Conservation (phyloP, 2,888 invertebrate genomes). For the Hyposoter dolosus region DNA sequence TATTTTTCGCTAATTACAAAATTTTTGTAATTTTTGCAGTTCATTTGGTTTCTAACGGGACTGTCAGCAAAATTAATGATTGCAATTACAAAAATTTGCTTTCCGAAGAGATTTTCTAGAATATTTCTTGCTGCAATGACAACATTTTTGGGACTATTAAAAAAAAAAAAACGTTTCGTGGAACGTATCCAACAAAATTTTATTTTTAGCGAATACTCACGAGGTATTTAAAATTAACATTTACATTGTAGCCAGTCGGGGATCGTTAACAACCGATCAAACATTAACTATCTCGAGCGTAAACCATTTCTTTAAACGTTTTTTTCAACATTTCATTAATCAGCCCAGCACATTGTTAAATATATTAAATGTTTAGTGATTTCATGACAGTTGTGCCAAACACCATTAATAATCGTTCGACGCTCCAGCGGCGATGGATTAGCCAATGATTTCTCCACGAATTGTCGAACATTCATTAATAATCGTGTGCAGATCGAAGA, state of each 20-base stretch:
- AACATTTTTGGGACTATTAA: no score
- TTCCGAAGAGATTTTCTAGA: no score
- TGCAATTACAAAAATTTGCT: no score
- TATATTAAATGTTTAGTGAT: constrained; percentile 9
- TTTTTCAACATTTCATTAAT: constrained; percentile 1
- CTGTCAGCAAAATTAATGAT: no score
- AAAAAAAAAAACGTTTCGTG: no score
- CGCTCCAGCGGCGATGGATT: neutral
- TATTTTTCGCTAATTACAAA: no score
- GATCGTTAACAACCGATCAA: constrained; percentile 23
- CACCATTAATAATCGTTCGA: constrained; percentile 29
- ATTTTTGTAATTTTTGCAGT: no score
- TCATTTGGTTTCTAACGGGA: no score
- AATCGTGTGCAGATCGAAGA: neutral
- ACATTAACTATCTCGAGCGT: neutral
- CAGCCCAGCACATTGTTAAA: neutral
- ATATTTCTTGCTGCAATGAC: no score
- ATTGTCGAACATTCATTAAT: constrained; percentile 35
- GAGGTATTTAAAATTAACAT: neutral
- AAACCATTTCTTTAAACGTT: neutral
- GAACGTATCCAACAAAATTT: no score
- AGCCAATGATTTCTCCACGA: constrained; percentile 14
- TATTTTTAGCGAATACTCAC: no score
- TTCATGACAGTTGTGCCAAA: neutral
- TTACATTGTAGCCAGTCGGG: neutral